These are phyloP conservation scores for Ochlodes sylvanus DNA, from an alignment of 2,888 invertebrate genomes.

Conservation along the genomic window DNA sequence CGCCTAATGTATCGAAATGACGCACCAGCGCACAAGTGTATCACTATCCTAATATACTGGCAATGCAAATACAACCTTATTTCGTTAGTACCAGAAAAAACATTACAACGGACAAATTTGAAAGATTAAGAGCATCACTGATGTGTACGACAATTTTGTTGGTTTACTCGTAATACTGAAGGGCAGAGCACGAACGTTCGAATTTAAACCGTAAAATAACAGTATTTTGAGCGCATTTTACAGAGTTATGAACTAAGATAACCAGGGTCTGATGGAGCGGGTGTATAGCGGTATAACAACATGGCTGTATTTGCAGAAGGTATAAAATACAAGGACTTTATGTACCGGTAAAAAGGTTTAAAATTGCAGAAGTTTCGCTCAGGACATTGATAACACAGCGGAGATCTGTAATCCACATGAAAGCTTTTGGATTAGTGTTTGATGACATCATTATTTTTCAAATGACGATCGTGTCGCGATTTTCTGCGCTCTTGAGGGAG, in stretches of 20 bases:
- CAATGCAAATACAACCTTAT: conserved; percentile 49
- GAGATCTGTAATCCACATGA: conserved; percentile 78
- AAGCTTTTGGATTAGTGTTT: conserved; percentile 85
- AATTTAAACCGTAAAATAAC: conserved; percentile 37
- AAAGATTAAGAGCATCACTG: conserved; percentile 12
- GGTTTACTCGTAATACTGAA: conserved; percentile 3
- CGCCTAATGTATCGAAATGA: conserved; percentile 82
- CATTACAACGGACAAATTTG: neutral
- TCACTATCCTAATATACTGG: conserved; percentile 54
- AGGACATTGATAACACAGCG: conserved; percentile 45
- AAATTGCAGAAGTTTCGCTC: conserved; percentile 40
- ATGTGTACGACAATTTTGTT: conserved; percentile 6
- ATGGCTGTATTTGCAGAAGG: conserved; percentile 33
- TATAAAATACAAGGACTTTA: conserved; percentile 35
- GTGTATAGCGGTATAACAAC: conserved; percentile 48
- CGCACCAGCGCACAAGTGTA: conserved; percentile 65
- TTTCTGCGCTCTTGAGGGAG: conserved; percentile 65
- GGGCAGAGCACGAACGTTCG: neutral
- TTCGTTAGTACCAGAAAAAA: neutral
- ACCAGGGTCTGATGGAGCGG: conserved; percentile 59
- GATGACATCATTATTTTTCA: conserved; percentile 84
- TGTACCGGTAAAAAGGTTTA: conserved; percentile 47
- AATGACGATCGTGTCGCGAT: conserved; percentile 81
- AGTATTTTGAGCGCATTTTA: conserved; percentile 47
- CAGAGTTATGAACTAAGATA: conserved; percentile 46